Conservation (phyloP, 2,888 invertebrate species). For the Drosophila sordidapex region DNA sequence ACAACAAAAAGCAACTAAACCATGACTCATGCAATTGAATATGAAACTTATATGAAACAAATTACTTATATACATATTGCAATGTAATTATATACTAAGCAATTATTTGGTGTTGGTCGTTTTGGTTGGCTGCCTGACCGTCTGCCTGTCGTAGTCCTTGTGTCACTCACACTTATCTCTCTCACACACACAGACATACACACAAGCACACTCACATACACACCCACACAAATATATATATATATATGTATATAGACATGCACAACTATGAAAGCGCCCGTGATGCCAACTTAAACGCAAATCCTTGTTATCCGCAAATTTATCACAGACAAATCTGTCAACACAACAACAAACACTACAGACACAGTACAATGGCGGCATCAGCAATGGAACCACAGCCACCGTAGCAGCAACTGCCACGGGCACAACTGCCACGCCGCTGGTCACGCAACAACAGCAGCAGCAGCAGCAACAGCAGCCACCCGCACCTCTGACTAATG, state of each 20-base stretch:
- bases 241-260: slow-evolving; percentile 19
- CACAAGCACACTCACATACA: slow-evolving; percentile 10
- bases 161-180: slow-evolving; percentile 24
- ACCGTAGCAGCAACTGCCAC: slow-evolving; percentile 39
- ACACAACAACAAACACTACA: slow-evolving; percentile 72
- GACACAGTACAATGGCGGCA: slow-evolving; percentile 67
- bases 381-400: slow-evolving; percentile 52
- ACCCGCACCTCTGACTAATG: slow-evolving; percentile 74
- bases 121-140: slow-evolving; percentile 58
- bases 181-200: slow-evolving; percentile 12
- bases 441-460: slow-evolving; percentile 64
- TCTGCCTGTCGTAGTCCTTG: slow-evolving; percentile 61
- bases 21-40: slow-evolving; percentile 48
- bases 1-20: slow-evolving; percentile 55
- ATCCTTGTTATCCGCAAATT: slow-evolving; percentile 81
- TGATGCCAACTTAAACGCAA: slow-evolving; percentile 73
- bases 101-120: slow-evolving; percentile 73
- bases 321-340: slow-evolving; percentile 82
- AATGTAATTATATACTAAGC: slow-evolving; percentile 45
- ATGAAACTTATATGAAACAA: slow-evolving; percentile 29
- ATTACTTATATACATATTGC: slow-evolving; percentile 28
- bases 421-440: slow-evolving; percentile 60
- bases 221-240: neutral
- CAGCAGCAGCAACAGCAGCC: slow-evolving; percentile 54
- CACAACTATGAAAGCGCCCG: slow-evolving; percentile 52